These are phyloP conservation scores for Ibidorhyncha struthersii DNA, from an alignment of 2,113 vertebrate genomes.

Conservation along the genomic window DNA sequence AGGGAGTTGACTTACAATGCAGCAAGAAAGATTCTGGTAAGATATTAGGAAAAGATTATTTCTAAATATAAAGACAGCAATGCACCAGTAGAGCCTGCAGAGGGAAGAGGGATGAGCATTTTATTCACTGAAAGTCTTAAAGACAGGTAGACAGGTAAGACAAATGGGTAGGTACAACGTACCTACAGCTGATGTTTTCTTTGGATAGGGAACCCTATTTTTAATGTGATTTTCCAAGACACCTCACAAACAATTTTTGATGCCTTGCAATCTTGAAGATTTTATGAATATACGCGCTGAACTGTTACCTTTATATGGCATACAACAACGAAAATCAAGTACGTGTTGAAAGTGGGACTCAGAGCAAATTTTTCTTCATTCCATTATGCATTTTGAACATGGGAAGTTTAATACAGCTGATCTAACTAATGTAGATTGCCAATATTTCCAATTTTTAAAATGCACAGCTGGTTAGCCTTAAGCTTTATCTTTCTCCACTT, in stretches of 20 bases:
- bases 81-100: neutral
- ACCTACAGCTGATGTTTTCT: neutral
- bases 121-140: neutral
- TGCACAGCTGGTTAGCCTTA: neutral
- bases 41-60: neutral
- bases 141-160: neutral
- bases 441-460: neutral
- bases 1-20: neutral
- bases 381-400: fast-evolving
- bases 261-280: neutral
- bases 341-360: neutral
- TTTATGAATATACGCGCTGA: neutral
- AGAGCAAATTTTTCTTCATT: neutral
- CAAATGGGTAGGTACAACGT: neutral
- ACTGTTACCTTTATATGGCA: neutral
- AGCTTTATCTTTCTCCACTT: neutral
- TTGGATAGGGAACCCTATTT: neutral
- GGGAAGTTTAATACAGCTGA: neutral
- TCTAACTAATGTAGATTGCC: neutral
- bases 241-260: neutral
- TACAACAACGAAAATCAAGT: neutral
- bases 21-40: neutral
- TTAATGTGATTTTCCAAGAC: neutral
- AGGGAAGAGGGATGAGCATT: neutral
- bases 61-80: neutral